phyloP scores from a whole-genome alignment of 2,797 vertebrate species.

The Sternotherus odoratus region DNA sequence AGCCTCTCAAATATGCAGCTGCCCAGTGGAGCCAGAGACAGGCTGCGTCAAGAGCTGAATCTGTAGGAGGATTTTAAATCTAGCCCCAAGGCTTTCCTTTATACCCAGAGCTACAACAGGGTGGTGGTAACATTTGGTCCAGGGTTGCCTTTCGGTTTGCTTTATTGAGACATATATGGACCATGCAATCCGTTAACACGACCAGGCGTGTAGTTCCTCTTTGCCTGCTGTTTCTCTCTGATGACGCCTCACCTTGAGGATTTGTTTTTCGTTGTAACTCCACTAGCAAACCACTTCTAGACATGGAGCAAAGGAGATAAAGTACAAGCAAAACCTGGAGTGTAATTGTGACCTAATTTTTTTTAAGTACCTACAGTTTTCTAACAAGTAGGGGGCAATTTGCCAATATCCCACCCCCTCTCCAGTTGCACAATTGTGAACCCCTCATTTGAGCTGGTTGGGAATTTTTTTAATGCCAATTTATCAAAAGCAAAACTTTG shows the following conservation, averaged over 20 bases:
- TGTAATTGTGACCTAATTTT: rapidly evolving
- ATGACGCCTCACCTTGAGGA: background rate
- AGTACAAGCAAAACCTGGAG: background rate
- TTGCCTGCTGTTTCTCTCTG: background rate
- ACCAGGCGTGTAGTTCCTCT: background rate
- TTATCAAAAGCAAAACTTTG: background rate
- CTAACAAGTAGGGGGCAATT: rapidly evolving
- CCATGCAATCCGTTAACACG: background rate
- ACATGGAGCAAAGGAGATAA: background rate
- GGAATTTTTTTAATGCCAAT: background rate
- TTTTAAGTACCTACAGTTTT: rapidly evolving
- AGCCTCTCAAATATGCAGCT: background rate
- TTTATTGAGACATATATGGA: background rate
- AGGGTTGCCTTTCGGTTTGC: background rate
- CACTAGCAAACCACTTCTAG: background rate
- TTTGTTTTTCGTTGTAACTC: background rate
- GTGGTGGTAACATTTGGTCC: rapidly evolving
- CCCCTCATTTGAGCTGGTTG: rapidly evolving
- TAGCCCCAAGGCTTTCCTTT: background rate
- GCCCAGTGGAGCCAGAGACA: background rate
- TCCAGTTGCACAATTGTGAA: background rate
- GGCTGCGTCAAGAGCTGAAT: background rate
- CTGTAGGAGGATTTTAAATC: background rate
- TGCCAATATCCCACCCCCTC: background rate
- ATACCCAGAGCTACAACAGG: background rate